Evolutionary conservation across 2,113 vertebrate species (phyloP).

Genomic region (Mustela nigripes): DNA sequence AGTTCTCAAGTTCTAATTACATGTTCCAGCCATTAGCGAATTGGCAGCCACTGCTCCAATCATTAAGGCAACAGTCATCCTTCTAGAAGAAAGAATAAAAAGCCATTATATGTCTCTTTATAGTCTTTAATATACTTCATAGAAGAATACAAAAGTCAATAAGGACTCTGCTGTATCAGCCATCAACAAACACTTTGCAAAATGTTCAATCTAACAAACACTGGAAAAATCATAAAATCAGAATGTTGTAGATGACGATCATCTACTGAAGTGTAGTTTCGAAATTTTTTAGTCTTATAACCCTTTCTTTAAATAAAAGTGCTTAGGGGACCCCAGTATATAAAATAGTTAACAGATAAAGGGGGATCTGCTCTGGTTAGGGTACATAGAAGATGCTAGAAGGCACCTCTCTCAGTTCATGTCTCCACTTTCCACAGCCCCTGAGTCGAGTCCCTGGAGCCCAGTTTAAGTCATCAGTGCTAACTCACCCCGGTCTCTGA

Average conservation of each 20-base stretch:
- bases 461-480: not conserved
- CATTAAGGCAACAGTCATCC: not conserved
- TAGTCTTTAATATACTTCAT: not conserved
- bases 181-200: slow-evolving; percentile 31
- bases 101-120: slow-evolving; percentile 23
- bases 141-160: slow-evolving; percentile 37
- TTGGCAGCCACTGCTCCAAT: not conserved
- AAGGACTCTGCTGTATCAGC: not conserved
- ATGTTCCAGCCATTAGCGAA: not conserved
- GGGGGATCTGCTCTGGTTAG: not conserved
- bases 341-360: not conserved
- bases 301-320: slow-evolving; percentile 6
- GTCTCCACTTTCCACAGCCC: not conserved
- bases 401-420: not conserved
- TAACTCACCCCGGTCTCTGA: not conserved
- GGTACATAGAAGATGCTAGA: not conserved
- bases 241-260: not conserved
- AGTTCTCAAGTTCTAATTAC: slow-evolving; percentile 28
- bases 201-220: slow-evolving; percentile 29
- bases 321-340: not conserved
- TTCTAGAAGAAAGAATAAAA: slow-evolving; percentile 51
- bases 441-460: not conserved
- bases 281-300: not conserved
- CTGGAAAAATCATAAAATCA: slow-evolving; percentile 8
- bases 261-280: not conserved